Evolutionary conservation across 2,888 invertebrate genomes (phyloP), one percentile per base, ranked within the genome.

Genomic region (Caenorhabditis sp.): DNA sequence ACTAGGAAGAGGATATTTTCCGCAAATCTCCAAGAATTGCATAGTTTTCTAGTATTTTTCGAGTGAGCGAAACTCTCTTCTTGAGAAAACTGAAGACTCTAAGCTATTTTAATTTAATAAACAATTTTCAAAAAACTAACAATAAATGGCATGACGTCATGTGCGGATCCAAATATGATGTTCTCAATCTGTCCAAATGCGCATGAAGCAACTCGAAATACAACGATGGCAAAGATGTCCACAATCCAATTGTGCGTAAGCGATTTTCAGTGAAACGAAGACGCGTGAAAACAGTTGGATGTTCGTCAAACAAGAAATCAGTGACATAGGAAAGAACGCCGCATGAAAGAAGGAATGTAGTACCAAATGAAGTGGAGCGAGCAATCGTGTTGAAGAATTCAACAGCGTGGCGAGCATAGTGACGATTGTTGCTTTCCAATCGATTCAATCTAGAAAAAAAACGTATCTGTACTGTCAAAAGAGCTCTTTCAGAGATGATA

Each of bases 291-390:
- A 69, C 64, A 67, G 2, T n/a, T n/a, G 31, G 31, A 58, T 64
- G 21, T 25, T 73, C 68, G 38, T 68, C 73, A 52, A 68, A 73
- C 26, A 68, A 23, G 49, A 73, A 73, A 12, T 73, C 68, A 21
- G 65, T 67, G 1, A 72, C 65, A 21, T 54, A 20, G 0, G 52
- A 43, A 4, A 73, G 31, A 14, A 63, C 65, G 0, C 56, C 52
- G 26, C 59, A 59, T 1, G 60, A 0, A n/a, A 66, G 59, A 8
- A 73, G 69, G 3, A 66, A 57, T 27, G 25, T 59, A 54, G 54
- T 68, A 25, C 69, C 73, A 31, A 73, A 73, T 5, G 64, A 65
- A 25, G 66, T 73, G 8, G 50, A 27, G 21, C 54, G 43, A 10
- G 73, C 53, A 2, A 69, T 63, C 50, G 57, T 59, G 31, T 63